Evolutionary conservation across 2,113 vertebrate species (phyloP).

Genomic region (Turnix velox): DNA sequence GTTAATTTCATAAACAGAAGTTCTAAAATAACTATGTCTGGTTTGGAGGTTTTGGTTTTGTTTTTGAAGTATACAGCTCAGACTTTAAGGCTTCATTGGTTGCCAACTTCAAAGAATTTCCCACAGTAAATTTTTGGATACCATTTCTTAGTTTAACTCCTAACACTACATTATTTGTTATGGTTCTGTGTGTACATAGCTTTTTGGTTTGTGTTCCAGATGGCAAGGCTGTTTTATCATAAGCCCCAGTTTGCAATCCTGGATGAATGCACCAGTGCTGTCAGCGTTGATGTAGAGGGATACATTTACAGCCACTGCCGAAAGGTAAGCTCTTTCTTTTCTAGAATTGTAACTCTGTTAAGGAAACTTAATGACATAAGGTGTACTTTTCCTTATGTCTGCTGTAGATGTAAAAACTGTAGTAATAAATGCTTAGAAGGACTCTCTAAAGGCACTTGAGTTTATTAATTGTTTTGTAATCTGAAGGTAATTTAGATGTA

Average conservation of each 20-base stretch:
- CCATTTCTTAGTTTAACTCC: background rate
- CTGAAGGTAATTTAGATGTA: background rate
- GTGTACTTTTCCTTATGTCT: background rate
- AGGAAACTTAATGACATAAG: background rate
- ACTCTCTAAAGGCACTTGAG: background rate
- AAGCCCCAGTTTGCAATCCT: constrained; percentile 98
- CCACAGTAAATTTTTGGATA: background rate
- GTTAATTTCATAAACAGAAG: background rate
- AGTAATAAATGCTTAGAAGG: background rate
- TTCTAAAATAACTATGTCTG: background rate
- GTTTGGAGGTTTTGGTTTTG: no score
- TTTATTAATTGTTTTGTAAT: background rate
- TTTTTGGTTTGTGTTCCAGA: constrained; percentile 74
- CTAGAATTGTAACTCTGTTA: background rate
- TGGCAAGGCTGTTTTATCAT: constrained; percentile 97
- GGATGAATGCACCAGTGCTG: constrained; percentile 98
- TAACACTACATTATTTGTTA: background rate
- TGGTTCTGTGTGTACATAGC: background rate
- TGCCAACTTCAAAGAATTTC: background rate
- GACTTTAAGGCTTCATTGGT: background rate
- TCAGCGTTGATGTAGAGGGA: constrained; percentile 96
- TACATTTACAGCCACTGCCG: constrained; percentile 96
- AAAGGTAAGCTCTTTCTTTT: constrained; percentile 75
- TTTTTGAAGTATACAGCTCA: background rate
- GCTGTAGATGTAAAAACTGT: background rate